phyloP scores from a whole-genome alignment of 1,140 invertebrate species.

The Drosophila aff. region DNA sequence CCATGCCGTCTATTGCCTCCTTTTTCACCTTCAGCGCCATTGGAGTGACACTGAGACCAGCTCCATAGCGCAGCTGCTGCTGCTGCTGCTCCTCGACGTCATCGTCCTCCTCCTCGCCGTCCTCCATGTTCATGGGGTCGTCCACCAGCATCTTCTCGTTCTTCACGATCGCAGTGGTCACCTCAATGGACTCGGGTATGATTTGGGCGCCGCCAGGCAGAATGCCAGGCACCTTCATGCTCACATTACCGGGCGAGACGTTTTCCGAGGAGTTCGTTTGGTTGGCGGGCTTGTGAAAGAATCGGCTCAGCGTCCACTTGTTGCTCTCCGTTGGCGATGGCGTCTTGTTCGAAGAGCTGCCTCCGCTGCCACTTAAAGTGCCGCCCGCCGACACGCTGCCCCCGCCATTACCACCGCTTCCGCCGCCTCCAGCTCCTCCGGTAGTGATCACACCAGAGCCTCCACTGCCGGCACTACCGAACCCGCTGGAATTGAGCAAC shows the following conservation, averaged over 20 bases:
- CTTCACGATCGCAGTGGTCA: conserved; percentile 76
- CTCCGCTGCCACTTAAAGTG: conserved; percentile 61
- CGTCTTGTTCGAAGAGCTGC: conserved; percentile 78
- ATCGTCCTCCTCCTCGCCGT: conserved; percentile 60
- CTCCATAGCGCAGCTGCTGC: conserved; percentile 61
- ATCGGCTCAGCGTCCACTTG: conserved; percentile 73
- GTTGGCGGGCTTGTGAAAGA: conserved; percentile 71
- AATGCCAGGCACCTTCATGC: conserved; percentile 75
- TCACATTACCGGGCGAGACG: conserved; percentile 67
- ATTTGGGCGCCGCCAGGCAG: conserved; percentile 78
- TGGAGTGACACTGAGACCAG: conserved; percentile 61
- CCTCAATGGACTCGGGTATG: conserved; percentile 78
- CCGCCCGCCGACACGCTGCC: conserved; percentile 30
- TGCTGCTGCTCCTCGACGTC: conserved; percentile 31
- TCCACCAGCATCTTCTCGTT: conserved; percentile 69
- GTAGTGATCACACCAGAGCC: conserved; percentile 15
- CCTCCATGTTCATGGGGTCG: conserved; percentile 61
- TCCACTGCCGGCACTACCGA: conserved; percentile 27
- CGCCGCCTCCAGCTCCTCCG: not conserved
- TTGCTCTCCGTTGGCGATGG: conserved; percentile 80
- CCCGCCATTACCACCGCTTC: not conserved
- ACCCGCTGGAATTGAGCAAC: conserved; percentile 61
- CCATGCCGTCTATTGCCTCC: conserved; percentile 40
- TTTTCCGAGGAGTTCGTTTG: conserved; percentile 58
- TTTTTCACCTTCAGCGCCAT: conserved; percentile 69